These are phyloP conservation scores for Diphyllodes magnificus DNA, from an alignment of 2,113 vertebrate species.

Conservation along the genomic window DNA sequence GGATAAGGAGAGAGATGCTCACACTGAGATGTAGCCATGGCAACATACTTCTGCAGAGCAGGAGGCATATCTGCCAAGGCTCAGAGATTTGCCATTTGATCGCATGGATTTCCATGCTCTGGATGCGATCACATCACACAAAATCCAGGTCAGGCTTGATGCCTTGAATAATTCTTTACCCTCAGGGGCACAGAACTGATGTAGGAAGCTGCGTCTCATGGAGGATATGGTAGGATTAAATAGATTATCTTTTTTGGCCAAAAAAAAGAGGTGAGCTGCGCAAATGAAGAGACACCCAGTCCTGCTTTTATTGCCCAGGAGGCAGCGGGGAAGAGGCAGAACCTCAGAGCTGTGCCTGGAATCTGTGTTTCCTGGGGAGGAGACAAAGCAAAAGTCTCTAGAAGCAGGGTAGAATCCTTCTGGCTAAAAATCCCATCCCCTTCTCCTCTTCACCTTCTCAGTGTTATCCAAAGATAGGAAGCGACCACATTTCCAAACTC, in stretches of 20 bases:
- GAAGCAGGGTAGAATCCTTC: not conserved
- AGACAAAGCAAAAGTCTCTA: not conserved
- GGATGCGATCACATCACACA: slow-evolving; percentile 57
- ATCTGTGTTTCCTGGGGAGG: not conserved
- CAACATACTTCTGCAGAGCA: slow-evolving; percentile 60
- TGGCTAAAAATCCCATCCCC: not conserved
- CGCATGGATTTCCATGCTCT: slow-evolving; percentile 59
- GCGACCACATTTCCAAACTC: not conserved
- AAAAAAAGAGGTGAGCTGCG: slow-evolving; percentile 23
- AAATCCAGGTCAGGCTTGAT: slow-evolving; percentile 63
- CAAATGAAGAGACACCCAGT: not conserved
- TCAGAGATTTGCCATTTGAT: slow-evolving; percentile 64
- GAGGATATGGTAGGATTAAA: slow-evolving; percentile 32
- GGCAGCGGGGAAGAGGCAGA: not conserved
- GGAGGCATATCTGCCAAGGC: slow-evolving; percentile 64
- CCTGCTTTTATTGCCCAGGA: not conserved
- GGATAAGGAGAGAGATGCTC: slow-evolving; percentile 54
- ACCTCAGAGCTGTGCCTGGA: not conserved
- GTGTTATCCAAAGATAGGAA: not conserved
- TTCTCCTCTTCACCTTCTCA: not conserved
- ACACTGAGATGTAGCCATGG: slow-evolving; percentile 64
- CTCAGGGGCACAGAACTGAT: slow-evolving; percentile 42
- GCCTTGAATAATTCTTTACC: slow-evolving; percentile 57
- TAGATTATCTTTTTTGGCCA: slow-evolving; percentile 40
- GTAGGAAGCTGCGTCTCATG: not conserved